These are phyloP conservation scores for Ammodytes marinus DNA, from an alignment of 2,113 vertebrate species.

Conservation along the genomic window DNA sequence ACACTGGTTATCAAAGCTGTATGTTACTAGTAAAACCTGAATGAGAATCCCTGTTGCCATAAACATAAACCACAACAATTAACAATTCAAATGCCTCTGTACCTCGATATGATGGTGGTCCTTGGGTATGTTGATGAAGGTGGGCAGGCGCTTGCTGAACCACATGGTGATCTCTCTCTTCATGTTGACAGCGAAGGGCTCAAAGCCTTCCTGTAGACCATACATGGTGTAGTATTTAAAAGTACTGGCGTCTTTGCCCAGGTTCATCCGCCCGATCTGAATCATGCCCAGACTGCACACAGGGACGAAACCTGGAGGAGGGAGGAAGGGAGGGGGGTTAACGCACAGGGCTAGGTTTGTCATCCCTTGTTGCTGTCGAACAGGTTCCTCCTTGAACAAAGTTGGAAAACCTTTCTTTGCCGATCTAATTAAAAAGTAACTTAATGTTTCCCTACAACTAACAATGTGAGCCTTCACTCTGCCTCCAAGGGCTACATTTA, in stretches of 20 bases:
- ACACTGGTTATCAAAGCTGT: not conserved
- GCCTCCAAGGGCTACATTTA: conserved; percentile 19
- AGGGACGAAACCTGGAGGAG: conserved; percentile 90
- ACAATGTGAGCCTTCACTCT: not conserved
- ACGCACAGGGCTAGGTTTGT: not conserved
- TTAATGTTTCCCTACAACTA: not conserved
- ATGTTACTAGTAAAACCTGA: not conserved
- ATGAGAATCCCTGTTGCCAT: not conserved
- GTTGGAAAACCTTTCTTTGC: not conserved
- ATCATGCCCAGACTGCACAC: conserved; percentile 92
- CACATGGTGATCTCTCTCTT: conserved; percentile 97
- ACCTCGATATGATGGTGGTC: conserved; percentile 94
- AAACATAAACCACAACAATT: not conserved
- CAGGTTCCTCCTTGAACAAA: not conserved
- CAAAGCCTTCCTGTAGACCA: conserved; percentile 97
- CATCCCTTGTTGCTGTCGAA: not conserved
- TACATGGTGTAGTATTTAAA: conserved; percentile 99
- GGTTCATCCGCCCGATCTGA: conserved; percentile 95
- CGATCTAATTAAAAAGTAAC: conserved; percentile 11
- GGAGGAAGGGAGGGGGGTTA: not conserved
- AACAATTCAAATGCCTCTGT: conserved; percentile 24
- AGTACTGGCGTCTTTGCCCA: conserved; percentile 94
- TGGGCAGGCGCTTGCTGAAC: conserved; percentile 99
- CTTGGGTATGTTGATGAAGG: conserved; percentile 92
- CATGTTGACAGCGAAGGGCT: conserved; percentile 98